Conservation (phyloP, 2,113 vertebrate species). For the Micromys minutus region DNA sequence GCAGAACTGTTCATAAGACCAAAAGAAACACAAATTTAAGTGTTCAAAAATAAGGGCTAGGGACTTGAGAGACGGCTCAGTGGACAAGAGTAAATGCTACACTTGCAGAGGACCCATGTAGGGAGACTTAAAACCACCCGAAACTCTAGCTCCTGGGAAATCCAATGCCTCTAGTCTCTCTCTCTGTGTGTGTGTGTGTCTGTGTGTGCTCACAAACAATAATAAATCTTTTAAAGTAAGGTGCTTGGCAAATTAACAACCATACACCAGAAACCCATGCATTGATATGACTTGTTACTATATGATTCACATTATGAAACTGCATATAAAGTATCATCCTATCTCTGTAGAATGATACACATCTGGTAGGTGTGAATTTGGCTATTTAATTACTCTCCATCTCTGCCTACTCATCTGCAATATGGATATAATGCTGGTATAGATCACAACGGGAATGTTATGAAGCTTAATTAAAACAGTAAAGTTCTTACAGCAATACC, state of each 20-base stretch:
- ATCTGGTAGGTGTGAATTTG: conserved; percentile 29
- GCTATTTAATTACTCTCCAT: neutral
- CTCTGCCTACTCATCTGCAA: conserved; percentile 27
- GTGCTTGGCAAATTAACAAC: neutral
- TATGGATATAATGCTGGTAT: neutral
- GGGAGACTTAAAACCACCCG: neutral
- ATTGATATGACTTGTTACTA: neutral
- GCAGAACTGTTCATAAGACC: neutral
- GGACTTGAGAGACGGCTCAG: neutral
- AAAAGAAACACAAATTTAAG: neutral
- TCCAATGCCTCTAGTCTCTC: neutral
- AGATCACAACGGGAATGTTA: neutral
- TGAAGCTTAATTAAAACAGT: conserved; percentile 28
- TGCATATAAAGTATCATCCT: neutral
- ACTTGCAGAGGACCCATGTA: neutral
- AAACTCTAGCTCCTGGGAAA: neutral
- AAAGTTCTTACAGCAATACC: neutral
- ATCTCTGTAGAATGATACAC: neutral
- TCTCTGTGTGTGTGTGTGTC: too few species aligned
- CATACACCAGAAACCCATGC: neutral
- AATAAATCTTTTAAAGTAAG: neutral
- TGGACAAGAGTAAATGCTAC: neutral
- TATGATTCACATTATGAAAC: conserved; percentile 10
- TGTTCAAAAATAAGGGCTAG: neutral
- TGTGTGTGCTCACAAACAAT: neutral